Evolutionary conservation across 2,797 vertebrate species (phyloP).

Genomic region (Rousettus madagascariensis): DNA sequence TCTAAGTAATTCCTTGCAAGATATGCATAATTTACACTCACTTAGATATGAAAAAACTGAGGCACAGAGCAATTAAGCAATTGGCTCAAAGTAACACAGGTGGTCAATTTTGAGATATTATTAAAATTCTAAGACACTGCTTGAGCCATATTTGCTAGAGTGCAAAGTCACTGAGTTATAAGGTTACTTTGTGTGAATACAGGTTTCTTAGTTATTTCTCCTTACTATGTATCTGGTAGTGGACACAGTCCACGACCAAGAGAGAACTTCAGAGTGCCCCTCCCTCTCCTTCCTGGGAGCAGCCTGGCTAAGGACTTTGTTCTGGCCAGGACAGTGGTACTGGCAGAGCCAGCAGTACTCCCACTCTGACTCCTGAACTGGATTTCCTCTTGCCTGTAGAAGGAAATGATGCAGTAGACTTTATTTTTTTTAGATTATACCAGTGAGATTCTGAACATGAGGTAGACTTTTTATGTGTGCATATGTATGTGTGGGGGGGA

Average conservation of each 20-base stretch:
- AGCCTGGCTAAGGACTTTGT: background rate
- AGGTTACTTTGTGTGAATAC: background rate
- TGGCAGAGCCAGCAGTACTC: fast-evolving
- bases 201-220: background rate
- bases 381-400: background rate
- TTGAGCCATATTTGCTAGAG: background rate
- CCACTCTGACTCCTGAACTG: background rate
- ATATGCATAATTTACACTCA: background rate
- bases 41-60: background rate
- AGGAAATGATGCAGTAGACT: background rate
- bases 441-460: background rate
- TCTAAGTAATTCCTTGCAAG: background rate
- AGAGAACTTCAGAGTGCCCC: background rate
- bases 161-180: background rate
- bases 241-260: background rate
- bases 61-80: background rate
- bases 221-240: background rate
- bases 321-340: background rate
- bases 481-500: background rate
- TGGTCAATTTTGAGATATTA: background rate
- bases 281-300: background rate
- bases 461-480: background rate
- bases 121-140: background rate
- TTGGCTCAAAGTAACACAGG: background rate
- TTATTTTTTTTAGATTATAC: background rate